These are phyloP conservation scores for Tillus elongatus DNA, from an alignment of 2,888 invertebrate genomes.

Conservation along the genomic window DNA sequence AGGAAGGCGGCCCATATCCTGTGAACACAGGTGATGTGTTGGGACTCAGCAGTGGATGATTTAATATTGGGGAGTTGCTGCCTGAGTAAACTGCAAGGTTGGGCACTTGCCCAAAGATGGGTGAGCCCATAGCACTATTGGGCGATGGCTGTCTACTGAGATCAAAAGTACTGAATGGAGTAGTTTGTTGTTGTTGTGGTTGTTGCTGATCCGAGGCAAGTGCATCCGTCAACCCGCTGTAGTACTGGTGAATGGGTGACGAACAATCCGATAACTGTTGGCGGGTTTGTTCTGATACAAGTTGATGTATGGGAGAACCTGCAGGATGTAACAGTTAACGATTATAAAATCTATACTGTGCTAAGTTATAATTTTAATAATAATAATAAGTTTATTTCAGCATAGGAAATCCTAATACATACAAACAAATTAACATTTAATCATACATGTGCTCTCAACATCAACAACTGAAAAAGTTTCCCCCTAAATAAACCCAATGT, in stretches of 20 bases:
- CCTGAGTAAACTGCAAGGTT: slow-evolving; percentile 32
- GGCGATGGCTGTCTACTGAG: too few species aligned
- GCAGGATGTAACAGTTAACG: too few species aligned
- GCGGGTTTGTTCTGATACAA: slow-evolving; percentile 26
- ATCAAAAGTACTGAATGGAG: slow-evolving; percentile 34
- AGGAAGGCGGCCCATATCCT: slow-evolving; percentile 27
- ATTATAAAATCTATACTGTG: neutral
- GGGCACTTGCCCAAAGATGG: slow-evolving; percentile 32
- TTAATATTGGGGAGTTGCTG: slow-evolving; percentile 33
- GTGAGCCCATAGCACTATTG: slow-evolving; percentile 33
- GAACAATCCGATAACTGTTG: slow-evolving; percentile 36
- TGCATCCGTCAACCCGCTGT: too few species aligned
- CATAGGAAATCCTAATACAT: too few species aligned
- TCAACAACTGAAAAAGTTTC: too few species aligned
- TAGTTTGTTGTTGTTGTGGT: too few species aligned
- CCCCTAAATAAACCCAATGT: too few species aligned
- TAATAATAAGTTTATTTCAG: too few species aligned
- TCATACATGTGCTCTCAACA: too few species aligned
- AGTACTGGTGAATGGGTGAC: slow-evolving; percentile 54
- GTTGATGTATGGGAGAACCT: slow-evolving; percentile 57
- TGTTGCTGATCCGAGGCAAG: too few species aligned
- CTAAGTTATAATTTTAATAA: too few species aligned
- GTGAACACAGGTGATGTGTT: slow-evolving; percentile 34
- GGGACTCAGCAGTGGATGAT: slow-evolving; percentile 32
- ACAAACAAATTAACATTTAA: too few species aligned